Base-by-base conservation (phyloP, 2,113 vertebrate genomes). In the Charadrius vociferus region DNA sequence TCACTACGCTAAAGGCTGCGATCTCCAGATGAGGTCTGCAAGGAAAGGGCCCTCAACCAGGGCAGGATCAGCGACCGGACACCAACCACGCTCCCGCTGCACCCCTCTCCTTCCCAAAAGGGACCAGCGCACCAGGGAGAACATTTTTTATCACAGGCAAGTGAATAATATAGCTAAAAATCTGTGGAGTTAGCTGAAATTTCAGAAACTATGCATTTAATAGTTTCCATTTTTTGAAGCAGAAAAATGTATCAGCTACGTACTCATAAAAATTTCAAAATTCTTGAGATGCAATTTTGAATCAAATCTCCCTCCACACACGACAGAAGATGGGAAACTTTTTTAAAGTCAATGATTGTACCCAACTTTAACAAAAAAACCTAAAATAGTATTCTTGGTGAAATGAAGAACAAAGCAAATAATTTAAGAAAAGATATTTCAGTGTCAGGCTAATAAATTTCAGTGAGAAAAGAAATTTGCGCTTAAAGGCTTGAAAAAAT, bases 341-440 rank as follows among this genome's bases (percentile, higher is more conserved):
- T 15, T 45, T 45, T 45, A 45, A 85, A 66, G 55, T 24, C 61
- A 68, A 27, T 43, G 16, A 47, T 2, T 53, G 10, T 10, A 87
- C 68, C 10, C 16, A 92, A 32, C 58, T 91, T 79, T 56, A 55
- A 95, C 30, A 45, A 30, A 81, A 88, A 43, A 19, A 12, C 5
- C 37, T 56, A 27, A 74, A 70, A 50, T 8, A 68, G 41, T 10
- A 30, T 7, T 41, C 49, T 29, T 53, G 61, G 41, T 74, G 36
- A 67, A 94, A 88, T 55, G 24, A 88, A 95, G 66, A 87, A 82
- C 81, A 88, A 91, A n/a, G 29, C 21, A 93, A 83, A 67, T 56
- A 36, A 92, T 63, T 63, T 81, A 80, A 16, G 30, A 62, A 72
- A 55, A 73, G 19, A 29, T 77, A 81, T n/a, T 77, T 75, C 81